phyloP scores from a whole-genome alignment of 2,888 invertebrate genomes.

The Hetaerina titia region DNA sequence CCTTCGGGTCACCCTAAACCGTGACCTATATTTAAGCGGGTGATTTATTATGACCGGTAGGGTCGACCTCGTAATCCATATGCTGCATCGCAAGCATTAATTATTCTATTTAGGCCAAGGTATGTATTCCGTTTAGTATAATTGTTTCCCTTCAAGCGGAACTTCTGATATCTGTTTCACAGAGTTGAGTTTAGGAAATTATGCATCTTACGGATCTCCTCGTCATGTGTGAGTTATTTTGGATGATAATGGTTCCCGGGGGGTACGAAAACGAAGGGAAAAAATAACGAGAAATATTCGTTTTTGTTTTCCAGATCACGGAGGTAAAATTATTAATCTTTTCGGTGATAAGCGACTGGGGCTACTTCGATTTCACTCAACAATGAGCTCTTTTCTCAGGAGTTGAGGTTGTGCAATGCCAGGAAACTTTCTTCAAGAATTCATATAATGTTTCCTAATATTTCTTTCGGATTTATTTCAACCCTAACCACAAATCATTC shows the following conservation, averaged over 20 bases:
- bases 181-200: background rate
- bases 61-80: conserved; percentile 52
- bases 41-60: conserved; percentile 41
- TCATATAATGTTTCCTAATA: too few relatives aligned
- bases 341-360: too few relatives aligned
- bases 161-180: background rate
- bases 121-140: conserved; percentile 14
- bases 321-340: background rate
- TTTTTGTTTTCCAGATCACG: background rate
- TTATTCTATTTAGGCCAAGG: conserved; percentile 57
- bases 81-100: conserved; percentile 47
- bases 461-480: too few relatives aligned
- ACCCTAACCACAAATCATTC: too few relatives aligned
- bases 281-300: background rate
- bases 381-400: too few relatives aligned
- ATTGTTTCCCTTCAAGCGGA: background rate
- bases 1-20: conserved; percentile 48
- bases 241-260: too few relatives aligned
- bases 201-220: background rate
- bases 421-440: too few relatives aligned
- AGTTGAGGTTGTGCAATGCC: too few relatives aligned
- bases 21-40: conserved; percentile 51
- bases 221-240: too few relatives aligned
- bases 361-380: too few relatives aligned
- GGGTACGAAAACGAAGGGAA: too few relatives aligned